Evolutionary conservation across 2,797 vertebrate species (phyloP).

Genomic region (Thamnophis elegans): DNA sequence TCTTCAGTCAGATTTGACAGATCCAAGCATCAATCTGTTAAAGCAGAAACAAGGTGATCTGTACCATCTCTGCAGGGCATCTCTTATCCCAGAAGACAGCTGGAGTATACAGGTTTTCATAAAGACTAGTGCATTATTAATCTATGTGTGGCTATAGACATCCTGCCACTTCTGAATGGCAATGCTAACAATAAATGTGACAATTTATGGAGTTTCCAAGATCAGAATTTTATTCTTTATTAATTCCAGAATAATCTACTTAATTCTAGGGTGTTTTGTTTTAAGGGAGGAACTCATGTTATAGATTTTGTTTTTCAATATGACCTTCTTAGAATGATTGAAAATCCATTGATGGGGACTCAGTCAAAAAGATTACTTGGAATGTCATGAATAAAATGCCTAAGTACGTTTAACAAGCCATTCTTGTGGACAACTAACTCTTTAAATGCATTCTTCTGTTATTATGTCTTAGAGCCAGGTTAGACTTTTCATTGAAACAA

Average conservation of each 20-base stretch:
- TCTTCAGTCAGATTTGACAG: slow-evolving; percentile 65
- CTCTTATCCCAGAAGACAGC: slow-evolving; percentile 75
- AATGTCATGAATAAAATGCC: slow-evolving; percentile 40
- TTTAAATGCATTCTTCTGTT: background rate
- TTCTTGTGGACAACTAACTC: background rate
- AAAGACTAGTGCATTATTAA: slow-evolving; percentile 69
- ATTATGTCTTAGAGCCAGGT: background rate
- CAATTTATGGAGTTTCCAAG: slow-evolving; percentile 57
- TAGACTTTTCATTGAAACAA: background rate
- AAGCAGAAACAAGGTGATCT: slow-evolving; percentile 68
- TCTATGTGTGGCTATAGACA: slow-evolving; percentile 65
- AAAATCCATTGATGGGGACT: background rate
- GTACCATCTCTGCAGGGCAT: slow-evolving; percentile 71
- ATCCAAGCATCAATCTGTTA: slow-evolving; percentile 66
- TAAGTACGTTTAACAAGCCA: slow-evolving; percentile 39
- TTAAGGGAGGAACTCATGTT: background rate
- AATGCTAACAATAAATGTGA: slow-evolving; percentile 62
- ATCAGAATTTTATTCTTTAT: slow-evolving; percentile 67
- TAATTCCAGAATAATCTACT: slow-evolving; percentile 42
- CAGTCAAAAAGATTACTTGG: slow-evolving; percentile 40
- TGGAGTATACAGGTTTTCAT: slow-evolving; percentile 72
- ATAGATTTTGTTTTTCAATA: slow-evolving; percentile 41
- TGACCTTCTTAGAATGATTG: slow-evolving; percentile 29
- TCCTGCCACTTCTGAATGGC: slow-evolving; percentile 63
- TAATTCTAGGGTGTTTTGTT: slow-evolving; percentile 34